Conservation (phyloP, 2,888 invertebrate genomes). For the Pseudanteris insignis region DNA sequence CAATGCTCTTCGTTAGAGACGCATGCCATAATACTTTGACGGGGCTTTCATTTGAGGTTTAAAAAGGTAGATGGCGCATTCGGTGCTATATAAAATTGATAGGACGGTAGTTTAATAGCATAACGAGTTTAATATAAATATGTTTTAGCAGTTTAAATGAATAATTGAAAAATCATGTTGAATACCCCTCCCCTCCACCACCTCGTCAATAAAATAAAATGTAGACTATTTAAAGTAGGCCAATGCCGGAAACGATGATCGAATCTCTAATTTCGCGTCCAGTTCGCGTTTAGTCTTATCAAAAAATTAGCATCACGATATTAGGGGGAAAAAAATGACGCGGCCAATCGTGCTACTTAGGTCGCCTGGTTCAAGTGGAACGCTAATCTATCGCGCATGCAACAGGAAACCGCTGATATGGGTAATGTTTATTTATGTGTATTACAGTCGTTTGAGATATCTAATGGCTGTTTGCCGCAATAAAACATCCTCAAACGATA, state of each 20-base stretch:
- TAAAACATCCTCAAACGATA: conserved; percentile 32
- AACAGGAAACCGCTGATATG: conserved; percentile 38
- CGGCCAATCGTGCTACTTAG: conserved; percentile 42
- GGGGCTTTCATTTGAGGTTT: too few relatives aligned
- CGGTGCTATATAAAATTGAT: too few relatives aligned
- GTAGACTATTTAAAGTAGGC: too few relatives aligned
- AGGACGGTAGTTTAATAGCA: too few relatives aligned
- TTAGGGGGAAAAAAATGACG: conserved; percentile 32
- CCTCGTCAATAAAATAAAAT: too few relatives aligned
- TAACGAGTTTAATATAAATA: too few relatives aligned
- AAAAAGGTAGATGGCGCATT: too few relatives aligned
- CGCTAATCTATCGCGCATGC: conserved; percentile 39
- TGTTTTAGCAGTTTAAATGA: too few relatives aligned
- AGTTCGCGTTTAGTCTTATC: conserved; percentile 27
- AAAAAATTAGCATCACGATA: conserved; percentile 35
- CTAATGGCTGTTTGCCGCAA: conserved; percentile 34
- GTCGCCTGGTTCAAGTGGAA: conserved; percentile 34
- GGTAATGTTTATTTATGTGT: conserved; percentile 39
- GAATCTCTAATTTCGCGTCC: conserved; percentile 7
- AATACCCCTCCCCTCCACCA: too few relatives aligned
- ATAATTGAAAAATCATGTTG: too few relatives aligned
- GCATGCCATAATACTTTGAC: too few relatives aligned
- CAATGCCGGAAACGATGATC: background rate
- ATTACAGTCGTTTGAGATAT: conserved; percentile 39
- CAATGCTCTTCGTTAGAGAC: too few relatives aligned